Evolutionary conservation across 2,113 vertebrate species (phyloP), one percentile per base, ranked within the genome.

Genomic region (Zosterops lateralis): DNA sequence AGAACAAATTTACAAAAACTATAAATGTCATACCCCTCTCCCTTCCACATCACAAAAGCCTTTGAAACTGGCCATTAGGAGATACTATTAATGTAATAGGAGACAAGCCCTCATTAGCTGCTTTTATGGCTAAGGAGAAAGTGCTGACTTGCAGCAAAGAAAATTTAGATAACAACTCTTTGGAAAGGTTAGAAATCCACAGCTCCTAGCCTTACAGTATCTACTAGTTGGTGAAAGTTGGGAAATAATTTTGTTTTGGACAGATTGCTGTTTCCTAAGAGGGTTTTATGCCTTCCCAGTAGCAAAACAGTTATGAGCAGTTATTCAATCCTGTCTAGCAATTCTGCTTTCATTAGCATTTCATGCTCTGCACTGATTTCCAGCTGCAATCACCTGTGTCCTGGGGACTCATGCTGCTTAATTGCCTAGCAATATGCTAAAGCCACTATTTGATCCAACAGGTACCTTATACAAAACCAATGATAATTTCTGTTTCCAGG

Each of bases 281-380:
- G 70, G 36, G 13, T 9, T 50, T 81, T 80, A 34, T 14, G 45
- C 71, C 50, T 95, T 91, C 74, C 58, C 64, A n/a, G 36, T 26
- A 82, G 66, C 66, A 87, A 81, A 95, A 78, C 31, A 26, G 54
- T 81, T 87, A 78, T 7, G 8, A 92, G 61, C 81, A 92, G 57
- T 78, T 87, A 72, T 42, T 94, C 53, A 87, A 20, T 74, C 56
- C 91, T 81, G 61, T 56, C 87, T n/a, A 77, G 61, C 42, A 86
- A 48, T 81, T 89, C 73, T 81, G 66, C 36, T 95, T 94, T 85
- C 68, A 89, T 93, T 83, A 93, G 42, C 36, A 65, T 82, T 82
- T 90, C 36, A 16, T 72, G 40, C 22, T 87, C 31, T 83, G 38
- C 26, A 22, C 29, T 62, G 58, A 48, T 76, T 82, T 93, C 29